Conservation (phyloP, 2,797 vertebrate species). For the Bovichtus diacanthus region DNA sequence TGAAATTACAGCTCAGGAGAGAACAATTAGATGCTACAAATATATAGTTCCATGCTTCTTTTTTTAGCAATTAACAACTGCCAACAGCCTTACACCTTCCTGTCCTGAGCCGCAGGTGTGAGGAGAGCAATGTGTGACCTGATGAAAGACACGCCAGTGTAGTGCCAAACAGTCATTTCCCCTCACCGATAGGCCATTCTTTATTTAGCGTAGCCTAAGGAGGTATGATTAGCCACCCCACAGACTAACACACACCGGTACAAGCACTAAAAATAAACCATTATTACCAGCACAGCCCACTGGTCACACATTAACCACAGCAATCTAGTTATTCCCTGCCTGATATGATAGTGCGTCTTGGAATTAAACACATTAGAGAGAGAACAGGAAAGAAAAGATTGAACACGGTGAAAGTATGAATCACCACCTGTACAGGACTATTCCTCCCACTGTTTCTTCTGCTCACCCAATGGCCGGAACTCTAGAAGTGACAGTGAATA, state of each 20-base stretch:
- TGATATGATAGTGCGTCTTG: slow-evolving; percentile 16
- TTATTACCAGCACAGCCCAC: slow-evolving; percentile 50
- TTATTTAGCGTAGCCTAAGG: slow-evolving; percentile 77
- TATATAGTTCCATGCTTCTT: slow-evolving; percentile 29
- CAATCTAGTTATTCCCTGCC: slow-evolving; percentile 28
- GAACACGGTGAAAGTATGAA: slow-evolving; percentile 58
- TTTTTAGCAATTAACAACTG: slow-evolving; percentile 84
- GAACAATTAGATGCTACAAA: neutral
- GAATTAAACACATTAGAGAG: slow-evolving; percentile 38
- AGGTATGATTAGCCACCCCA: slow-evolving; percentile 57
- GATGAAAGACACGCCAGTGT: slow-evolving; percentile 76
- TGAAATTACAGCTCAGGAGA: slow-evolving; percentile 19
- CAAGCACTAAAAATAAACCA: slow-evolving; percentile 74
- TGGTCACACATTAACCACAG: slow-evolving; percentile 59
- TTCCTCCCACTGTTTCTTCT: slow-evolving; percentile 49
- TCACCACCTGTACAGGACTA: slow-evolving; percentile 59
- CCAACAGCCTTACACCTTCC: slow-evolving; percentile 71
- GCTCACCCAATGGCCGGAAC: slow-evolving; percentile 61
- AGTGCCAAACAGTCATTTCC: slow-evolving; percentile 77
- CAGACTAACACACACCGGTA: slow-evolving; percentile 52
- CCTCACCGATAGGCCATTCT: slow-evolving; percentile 73
- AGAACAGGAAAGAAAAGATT: slow-evolving; percentile 21
- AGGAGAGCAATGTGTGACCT: slow-evolving; percentile 78
- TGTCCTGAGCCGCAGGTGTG: slow-evolving; percentile 73
- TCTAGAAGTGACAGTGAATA: slow-evolving; percentile 78